Base-by-base conservation (phyloP, 2,797 vertebrate genomes). In the Todus mexicanus region DNA sequence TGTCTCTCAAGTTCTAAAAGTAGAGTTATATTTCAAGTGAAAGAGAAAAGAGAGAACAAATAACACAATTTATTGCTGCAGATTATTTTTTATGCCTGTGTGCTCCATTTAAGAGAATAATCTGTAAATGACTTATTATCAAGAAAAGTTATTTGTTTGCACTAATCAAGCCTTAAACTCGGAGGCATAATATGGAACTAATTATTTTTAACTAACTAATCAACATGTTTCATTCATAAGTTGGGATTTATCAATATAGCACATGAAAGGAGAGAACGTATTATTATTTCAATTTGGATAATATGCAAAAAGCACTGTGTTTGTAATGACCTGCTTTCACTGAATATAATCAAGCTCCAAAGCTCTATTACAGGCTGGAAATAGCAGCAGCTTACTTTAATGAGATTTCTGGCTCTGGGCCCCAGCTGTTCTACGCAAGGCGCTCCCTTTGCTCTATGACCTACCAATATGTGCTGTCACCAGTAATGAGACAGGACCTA, bases 321-420 rank as follows among this genome's bases (percentile, higher is more conserved):
- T 97, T 96, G 94, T 98, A 97, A 98, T 98, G 97, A 97, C 98
- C 97, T 97, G 97, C 97, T 97, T 97, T 97, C 97, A 97, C 96
- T 97, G 96, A 98, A 98, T 98, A 98, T 96, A 98, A 98, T 98
- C 98, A 98, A 97, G 97, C 97, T 97, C 96, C 98, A 97, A 98
- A 98, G 97, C 97, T 98, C 94, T 96, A 98, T 98, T 98, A 98
- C 97, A 94, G 94, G 96, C 98, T 98, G 97, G 98, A 98, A 98
- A 98, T 98, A 98, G 98, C 95, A 98, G 97, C 97, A 96, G 98
- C 98, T 98, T 98, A 98, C 97, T 98, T 98, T 98, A 98, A 98
- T 98, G 98, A 98, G 98, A 98, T 98, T 98, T 98, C 97, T 97
- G 96, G 98, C 96, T 97, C 95, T 97, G 96, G 96, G 98, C 97